Conservation (phyloP, 1,140 invertebrate genomes). For the Conus ventricosus region DNA sequence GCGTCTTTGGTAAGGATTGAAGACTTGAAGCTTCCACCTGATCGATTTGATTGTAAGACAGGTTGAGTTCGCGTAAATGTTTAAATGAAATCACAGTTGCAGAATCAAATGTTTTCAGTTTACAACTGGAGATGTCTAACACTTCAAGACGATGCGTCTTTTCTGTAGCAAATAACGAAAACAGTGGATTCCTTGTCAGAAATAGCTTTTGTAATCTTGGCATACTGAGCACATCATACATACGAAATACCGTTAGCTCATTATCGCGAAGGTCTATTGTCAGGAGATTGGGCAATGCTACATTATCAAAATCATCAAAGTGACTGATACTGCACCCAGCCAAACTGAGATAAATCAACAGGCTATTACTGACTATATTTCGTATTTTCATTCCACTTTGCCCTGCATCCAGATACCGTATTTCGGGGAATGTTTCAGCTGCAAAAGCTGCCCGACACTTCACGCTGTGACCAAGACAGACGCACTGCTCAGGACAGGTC, state of each 20-base stretch:
- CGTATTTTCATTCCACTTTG: not conserved
- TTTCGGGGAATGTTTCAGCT: not conserved
- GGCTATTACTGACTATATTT: not conserved
- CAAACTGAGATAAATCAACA: not conserved
- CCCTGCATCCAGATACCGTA: not conserved
- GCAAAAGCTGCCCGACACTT: not conserved
- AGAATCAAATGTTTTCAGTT: constrained; percentile 3
- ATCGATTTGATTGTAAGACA: not conserved
- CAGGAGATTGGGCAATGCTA: not conserved
- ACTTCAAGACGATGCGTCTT: not conserved
- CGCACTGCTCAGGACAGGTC: constrained; percentile 45
- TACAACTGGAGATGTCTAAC: not conserved
- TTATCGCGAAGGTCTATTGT: constrained; percentile 33
- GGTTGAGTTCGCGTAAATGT: not conserved
- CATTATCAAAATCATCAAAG: not conserved
- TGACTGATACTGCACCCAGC: not conserved
- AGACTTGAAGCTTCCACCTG: not conserved
- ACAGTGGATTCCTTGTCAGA: constrained; percentile 9
- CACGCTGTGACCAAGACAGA: constrained; percentile 9
- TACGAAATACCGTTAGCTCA: not conserved
- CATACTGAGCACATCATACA: not conserved
- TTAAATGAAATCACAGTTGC: not conserved
- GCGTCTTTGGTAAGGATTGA: not conserved
- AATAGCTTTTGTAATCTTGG: constrained; percentile 16
- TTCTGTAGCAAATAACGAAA: not conserved